Base-by-base conservation (phyloP, 2,113 vertebrate species). In the Hemiprocne comata region DNA sequence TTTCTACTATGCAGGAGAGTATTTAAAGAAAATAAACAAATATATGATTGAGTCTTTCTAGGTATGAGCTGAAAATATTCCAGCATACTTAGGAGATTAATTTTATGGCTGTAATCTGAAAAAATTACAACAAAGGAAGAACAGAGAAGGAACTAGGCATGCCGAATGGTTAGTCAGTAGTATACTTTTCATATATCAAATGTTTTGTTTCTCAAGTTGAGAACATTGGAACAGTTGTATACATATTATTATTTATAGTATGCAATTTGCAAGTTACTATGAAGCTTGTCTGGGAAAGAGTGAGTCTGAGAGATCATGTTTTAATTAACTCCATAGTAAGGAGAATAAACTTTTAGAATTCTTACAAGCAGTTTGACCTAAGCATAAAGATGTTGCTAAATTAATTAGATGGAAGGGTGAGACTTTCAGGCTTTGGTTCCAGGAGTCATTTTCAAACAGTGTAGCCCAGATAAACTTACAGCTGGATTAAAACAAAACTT, bases 131-230 rank as follows among this genome's bases (percentile, higher is more conserved):
- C 18, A 78, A n/a, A 84, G 58, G 11, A 53, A 28, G 48, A 19
- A 31, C 17, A 65, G 36, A 65, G 58, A 61, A 89, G 16, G 25
- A 73, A 31, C 5, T 36, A 15, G 0, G 3, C 0, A 0, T 69
- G 20, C 10, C 0, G 8, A 55, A 57, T 75, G 19, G 67, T 79
- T 70, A 57, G 20, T 65, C 29, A 69, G 6, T n/a, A 64, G n/a
- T 44, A 33, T 60, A 17, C 46, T 65, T 66, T 34, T 44, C 55
- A 31, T 57, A 73, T 44, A 36, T 57, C 40, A 78, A 26, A 36
- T 57, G 7, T 55, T 89, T 74, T 72, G 15, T 71, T 65, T 80
- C 57, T 79, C 2, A 1, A 48, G 54, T 36, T 48, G 36, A 75
- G n/a, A 54, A 64, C 33, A 33, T 28, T 50, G 6, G 50, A 61